These are phyloP conservation scores for Porites lutea DNA, from an alignment of 64 coral and sea anemone species.

Conservation along the genomic window DNA sequence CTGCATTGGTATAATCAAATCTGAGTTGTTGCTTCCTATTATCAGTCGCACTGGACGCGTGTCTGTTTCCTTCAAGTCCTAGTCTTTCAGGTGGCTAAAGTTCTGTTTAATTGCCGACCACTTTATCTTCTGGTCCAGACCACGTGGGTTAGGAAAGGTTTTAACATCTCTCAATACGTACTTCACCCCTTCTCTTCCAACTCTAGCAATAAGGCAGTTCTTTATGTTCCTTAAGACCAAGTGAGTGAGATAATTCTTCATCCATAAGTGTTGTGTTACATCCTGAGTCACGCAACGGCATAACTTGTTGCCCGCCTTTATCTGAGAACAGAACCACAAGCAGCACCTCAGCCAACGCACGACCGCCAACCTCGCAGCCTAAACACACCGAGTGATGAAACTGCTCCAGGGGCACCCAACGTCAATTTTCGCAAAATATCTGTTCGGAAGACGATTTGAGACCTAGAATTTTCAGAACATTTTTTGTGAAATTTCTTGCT, in stretches of 20 bases:
- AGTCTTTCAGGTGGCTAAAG: neutral
- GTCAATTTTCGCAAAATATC: too few species aligned
- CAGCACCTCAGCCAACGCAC: too few species aligned
- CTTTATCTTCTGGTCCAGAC: neutral
- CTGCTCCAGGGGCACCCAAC: too few species aligned
- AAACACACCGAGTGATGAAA: too few species aligned
- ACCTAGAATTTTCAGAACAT: too few species aligned
- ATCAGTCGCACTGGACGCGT: slow-evolving; percentile 5
- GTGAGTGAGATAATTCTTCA: neutral
- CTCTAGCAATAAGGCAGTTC: neutral
- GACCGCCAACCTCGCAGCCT: too few species aligned
- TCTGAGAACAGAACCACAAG: neutral
- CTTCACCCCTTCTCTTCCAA: neutral
- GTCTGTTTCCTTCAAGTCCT: neutral
- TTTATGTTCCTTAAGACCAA: slow-evolving; percentile 6
- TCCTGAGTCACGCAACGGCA: slow-evolving; percentile 1
- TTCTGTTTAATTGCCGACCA: neutral
- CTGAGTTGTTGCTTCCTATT: slow-evolving; percentile 27
- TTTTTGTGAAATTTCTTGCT: too few species aligned
- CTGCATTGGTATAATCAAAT: neutral
- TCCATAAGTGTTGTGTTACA: neutral
- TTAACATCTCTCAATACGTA: neutral
- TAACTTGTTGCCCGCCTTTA: neutral
- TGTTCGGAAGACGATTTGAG: too few species aligned
- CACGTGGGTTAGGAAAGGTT: neutral